phyloP scores from a whole-genome alignment of 2,888 invertebrate species.

The Scaptomyza cyrtandrae region DNA sequence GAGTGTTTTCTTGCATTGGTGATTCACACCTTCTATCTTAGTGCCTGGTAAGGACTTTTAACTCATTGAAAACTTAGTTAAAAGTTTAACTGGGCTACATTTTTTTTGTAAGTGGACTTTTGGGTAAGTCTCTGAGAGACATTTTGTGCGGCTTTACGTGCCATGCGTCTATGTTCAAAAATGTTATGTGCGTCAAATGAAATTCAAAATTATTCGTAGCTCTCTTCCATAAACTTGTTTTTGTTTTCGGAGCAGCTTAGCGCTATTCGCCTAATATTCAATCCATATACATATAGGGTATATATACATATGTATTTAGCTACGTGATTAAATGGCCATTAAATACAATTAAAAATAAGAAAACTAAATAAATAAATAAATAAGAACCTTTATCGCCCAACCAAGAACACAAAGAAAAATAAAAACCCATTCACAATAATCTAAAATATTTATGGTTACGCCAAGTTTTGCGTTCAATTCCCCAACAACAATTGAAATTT shows the following conservation, averaged over 20 bases:
- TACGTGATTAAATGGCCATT: constrained; percentile 77
- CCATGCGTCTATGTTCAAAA: too few species aligned
- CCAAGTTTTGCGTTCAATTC: constrained; percentile 29
- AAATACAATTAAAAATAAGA: constrained; percentile 20
- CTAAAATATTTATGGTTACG: constrained; percentile 39
- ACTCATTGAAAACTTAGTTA: too few species aligned
- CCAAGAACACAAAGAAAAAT: background rate
- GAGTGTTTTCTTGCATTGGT: too few species aligned
- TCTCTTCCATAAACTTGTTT: constrained; percentile 63
- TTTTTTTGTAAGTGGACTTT: too few species aligned
- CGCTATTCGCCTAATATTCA: constrained; percentile 36
- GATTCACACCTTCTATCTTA: too few species aligned
- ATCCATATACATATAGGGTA: constrained; percentile 16
- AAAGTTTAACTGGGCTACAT: too few species aligned
- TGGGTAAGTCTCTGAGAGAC: too few species aligned
- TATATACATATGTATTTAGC: constrained; percentile 19
- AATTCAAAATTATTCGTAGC: constrained; percentile 19
- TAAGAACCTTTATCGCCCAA: constrained; percentile 36
- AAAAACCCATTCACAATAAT: constrained; percentile 45
- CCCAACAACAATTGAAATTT: constrained; percentile 39
- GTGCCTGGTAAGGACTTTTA: too few species aligned
- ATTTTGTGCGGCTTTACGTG: too few species aligned
- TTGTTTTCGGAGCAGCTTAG: constrained; percentile 17
- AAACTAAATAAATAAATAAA: constrained; percentile 35
- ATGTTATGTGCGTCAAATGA: too few species aligned